These are phyloP conservation scores for Prenolepis imparis DNA, from an alignment of 2,888 invertebrate species.

Conservation along the genomic window DNA sequence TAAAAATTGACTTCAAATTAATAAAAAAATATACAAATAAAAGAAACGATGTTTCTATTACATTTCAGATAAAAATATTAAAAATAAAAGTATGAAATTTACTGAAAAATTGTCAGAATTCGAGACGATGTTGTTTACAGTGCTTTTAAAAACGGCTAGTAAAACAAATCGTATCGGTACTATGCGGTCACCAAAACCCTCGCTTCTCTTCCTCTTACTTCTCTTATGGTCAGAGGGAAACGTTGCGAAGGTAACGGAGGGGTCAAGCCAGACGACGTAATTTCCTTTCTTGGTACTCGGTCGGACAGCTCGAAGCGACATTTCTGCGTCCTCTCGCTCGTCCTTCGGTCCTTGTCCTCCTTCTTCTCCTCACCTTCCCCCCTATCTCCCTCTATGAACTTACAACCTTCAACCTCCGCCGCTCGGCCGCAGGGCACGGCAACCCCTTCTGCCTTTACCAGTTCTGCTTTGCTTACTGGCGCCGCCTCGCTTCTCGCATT, in stretches of 20 bases:
- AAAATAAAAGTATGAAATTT: background rate
- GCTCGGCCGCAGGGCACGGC: constrained; percentile 68
- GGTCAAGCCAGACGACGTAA: constrained; percentile 81
- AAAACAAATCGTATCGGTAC: background rate
- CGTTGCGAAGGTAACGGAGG: constrained; percentile 62
- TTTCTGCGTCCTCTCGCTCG: constrained; percentile 75
- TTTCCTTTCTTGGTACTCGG: constrained; percentile 80
- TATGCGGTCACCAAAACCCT: background rate
- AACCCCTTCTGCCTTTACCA: constrained; percentile 70
- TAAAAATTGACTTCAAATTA: background rate
- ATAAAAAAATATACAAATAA: background rate
- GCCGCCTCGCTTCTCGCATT: constrained; percentile 81
- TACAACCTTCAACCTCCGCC: constrained; percentile 75
- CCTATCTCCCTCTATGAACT: constrained; percentile 69
- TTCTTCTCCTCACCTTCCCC: too few species aligned
- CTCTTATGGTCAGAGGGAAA: constrained; percentile 54
- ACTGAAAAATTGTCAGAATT: background rate
- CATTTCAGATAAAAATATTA: background rate
- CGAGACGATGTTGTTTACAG: background rate
- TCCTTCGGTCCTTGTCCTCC: constrained; percentile 73
- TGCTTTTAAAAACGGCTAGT: background rate
- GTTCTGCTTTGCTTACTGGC: constrained; percentile 71
- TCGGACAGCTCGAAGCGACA: constrained; percentile 70
- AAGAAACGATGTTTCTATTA: background rate
- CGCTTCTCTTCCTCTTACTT: constrained; percentile 15